Base-by-base conservation (phyloP, 2,797 vertebrate genomes). In the Lacerta viridis region DNA sequence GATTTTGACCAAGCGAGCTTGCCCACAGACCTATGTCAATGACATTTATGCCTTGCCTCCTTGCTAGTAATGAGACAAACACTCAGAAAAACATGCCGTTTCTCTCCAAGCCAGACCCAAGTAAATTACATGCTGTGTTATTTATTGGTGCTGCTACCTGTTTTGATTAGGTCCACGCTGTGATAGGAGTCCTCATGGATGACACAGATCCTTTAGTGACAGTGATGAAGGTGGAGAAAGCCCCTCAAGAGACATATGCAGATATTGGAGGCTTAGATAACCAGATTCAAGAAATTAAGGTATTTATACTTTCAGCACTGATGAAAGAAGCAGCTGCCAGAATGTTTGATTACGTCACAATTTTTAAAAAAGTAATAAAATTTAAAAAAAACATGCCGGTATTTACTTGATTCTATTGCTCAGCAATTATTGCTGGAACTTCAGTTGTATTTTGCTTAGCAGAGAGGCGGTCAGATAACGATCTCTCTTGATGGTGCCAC, bases 211-310 rank as follows among this genome's bases (percentile, higher is more conserved):
- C 99, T 7, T 93, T 99, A 91, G 99, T 99, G 91, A 99, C 99
- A 0, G 99, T 99, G 90, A 99, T 99, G 99, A 99, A 99, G 93
- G 99, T 99, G 87, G 99, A 99, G 93, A 99, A 99, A 90, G 99
- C 99, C 46, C 99, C 99, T 71, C 99, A 99, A 92, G 99, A 99
- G 95, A 99, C 99, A 0, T 99, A 99, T 0, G 99, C 99, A 25
- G 99, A 99, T 91, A 99, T 99, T 1, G 99, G 99, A 43, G 99
- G 99, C 39, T 95, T 99, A 92, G 99, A 99, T 96, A 98, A 97
- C 96, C 99, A 99, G 94, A 99, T 99, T 93, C 99, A 99, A 94
- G 99, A 99, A 95, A 99, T 99, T 89, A 99, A 99, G 98, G 99
- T 98, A 91, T n/a, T 90, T 1, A 0, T 29, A 41, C 84, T 79